Base-by-base conservation (phyloP, 2,888 invertebrate genomes). In the Ophion obscuratus region DNA sequence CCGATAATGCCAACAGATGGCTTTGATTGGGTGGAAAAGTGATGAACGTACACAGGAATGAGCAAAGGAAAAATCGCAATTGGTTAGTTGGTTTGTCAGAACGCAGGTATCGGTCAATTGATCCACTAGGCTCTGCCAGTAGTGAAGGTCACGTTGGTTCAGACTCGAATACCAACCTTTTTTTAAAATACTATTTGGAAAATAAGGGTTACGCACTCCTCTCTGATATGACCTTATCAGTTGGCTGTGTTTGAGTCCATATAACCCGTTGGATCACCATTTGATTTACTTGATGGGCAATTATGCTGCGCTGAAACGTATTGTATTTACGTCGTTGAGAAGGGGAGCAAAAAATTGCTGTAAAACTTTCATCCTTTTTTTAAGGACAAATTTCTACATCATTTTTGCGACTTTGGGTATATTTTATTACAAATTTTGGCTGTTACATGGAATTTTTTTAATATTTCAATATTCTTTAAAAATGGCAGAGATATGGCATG, bases 101-200 rank as follows among this genome's bases (percentile, higher is more conserved):
- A 59, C 20, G 61, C 59, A 61, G 17, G 11, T 61, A 66, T 59
- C 44, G 27, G 67, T 7, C 7, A 44, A 68, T 68, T 44, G 70
- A 61, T 47, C 31, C 17, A 1, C 2, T 1, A 59, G 20, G 36
- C 44, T 62, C 53, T 40, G 36, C 57, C 31, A 84, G 84, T 84
- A 68, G 77, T 74, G 73, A 62, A 10, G 0, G 3, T 40, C 62
- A n/a, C 11, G 40, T 5, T 67, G 14, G 53, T 59, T 73, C 84
- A 31, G 81, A 53, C 83, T 2, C n/a, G 44, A n/a, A 47, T 10
- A 20, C 31, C 7, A 17, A 5, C 17, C 68, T 68, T 76, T 66
- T 44, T n/a, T 59, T 24, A 36, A 10, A 71, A 61, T 61, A 20
- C 40, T 24, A 40, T 59, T 71, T 59, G 4, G 9, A 10, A 67